phyloP scores from a whole-genome alignment of 2,113 vertebrate genomes.

The Scomber japonicus region DNA sequence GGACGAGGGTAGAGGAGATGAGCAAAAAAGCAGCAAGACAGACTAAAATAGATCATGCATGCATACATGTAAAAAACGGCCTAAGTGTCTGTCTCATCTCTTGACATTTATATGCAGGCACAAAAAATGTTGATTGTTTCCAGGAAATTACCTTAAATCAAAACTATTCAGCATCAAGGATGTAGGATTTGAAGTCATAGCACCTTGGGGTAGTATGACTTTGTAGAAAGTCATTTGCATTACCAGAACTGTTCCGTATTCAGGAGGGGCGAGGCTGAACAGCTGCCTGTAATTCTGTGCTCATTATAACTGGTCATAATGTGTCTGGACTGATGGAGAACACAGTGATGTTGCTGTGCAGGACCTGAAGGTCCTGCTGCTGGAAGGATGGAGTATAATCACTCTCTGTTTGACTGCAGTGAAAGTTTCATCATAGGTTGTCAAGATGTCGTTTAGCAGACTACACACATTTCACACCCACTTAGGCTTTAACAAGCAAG shows the following conservation, averaged over 20 bases:
- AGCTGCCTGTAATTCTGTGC: conserved; percentile 42
- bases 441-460: conserved; percentile 62
- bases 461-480: conserved; percentile 70
- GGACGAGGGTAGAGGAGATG: conserved; percentile 22
- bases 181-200: conserved; percentile 4
- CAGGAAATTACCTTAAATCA: background rate
- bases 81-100: too few species aligned
- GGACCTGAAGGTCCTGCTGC: conserved; percentile 28
- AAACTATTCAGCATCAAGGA: background rate
- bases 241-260: conserved; percentile 32
- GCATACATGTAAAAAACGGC: too few species aligned
- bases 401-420: conserved; percentile 24
- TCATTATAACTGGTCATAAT: conserved; percentile 39
- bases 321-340: conserved; percentile 41
- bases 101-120: background rate
- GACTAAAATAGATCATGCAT: too few species aligned
- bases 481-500: conserved; percentile 65
- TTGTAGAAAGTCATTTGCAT: conserved; percentile 48
- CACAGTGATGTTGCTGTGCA: conserved; percentile 3
- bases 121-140: background rate
- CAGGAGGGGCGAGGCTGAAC: conserved; percentile 16
- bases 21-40: background rate
- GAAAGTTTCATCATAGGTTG: conserved; percentile 61
- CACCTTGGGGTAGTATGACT: conserved; percentile 20
- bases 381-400: conserved; percentile 37